phyloP scores from a whole-genome alignment of 2,113 vertebrate species.

The Equus przewalskii region DNA sequence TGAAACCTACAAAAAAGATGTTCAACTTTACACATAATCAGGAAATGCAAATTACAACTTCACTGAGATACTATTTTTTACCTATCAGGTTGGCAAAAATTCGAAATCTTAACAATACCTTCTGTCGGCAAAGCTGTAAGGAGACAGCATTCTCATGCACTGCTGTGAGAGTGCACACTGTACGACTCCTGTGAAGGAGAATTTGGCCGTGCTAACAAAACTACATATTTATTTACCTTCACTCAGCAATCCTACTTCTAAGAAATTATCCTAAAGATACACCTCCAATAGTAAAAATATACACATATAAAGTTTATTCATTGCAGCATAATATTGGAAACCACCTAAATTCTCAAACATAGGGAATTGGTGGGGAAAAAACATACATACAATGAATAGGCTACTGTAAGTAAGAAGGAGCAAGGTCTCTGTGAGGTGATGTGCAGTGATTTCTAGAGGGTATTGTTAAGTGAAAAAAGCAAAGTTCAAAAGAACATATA shows the following conservation, averaged over 20 bases:
- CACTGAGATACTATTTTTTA: background rate
- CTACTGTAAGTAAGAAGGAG: background rate
- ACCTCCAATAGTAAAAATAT: background rate
- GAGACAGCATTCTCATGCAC: background rate
- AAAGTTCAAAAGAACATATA: background rate
- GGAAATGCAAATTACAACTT: constrained; percentile 6
- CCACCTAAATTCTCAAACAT: background rate
- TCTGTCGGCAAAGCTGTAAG: background rate
- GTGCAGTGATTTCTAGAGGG: background rate
- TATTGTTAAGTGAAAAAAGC: background rate
- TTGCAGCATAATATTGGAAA: background rate
- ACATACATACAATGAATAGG: background rate
- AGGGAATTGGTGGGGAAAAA: background rate
- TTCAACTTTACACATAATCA: background rate
- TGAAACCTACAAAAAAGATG: background rate
- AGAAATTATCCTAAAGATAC: background rate
- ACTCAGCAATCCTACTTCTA: constrained; percentile 21
- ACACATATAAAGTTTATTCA: background rate
- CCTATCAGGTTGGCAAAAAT: background rate
- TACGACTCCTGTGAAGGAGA: background rate
- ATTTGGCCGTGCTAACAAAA: background rate
- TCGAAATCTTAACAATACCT: background rate
- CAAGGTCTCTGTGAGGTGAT: background rate
- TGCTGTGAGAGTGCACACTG: background rate
- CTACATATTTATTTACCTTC: background rate